Base-by-base conservation (phyloP, 2,113 vertebrate genomes). In the Peromyscus maniculatus region DNA sequence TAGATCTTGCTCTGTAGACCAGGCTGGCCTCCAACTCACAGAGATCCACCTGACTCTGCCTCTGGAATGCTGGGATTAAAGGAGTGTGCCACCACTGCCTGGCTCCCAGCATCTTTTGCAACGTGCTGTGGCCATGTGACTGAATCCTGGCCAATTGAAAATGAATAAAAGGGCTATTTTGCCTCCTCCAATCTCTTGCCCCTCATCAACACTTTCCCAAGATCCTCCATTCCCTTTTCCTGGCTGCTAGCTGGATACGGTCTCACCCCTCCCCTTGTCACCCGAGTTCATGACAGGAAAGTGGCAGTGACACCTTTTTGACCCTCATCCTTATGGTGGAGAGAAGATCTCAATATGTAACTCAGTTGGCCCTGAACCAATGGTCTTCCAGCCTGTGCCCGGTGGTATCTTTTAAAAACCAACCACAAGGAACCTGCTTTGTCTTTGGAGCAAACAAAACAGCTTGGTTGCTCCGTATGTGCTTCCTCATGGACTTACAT, bases 371-470 rank as follows among this genome's bases (percentile, higher is more conserved):
- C 82, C 57, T 84, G 82, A 84, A 64, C 24, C 64, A 13, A 8
- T 26, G 55, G 22, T 28, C 82, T 26, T 86, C 82, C 59, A 43
- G 22, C 6, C 59, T 43, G n/a, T 17, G 59, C 26, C 43, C 21
- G 26, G 26, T 21, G 16, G 28, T 28, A 49, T 67, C 39, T 67
- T 33, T 66, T 21, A 43, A 87, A 26, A 55, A 71, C 62, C 66
- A 59, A 24, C 72, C 72, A 75, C n/a, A 75, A 75, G 43, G 78
- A 91, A 74, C 39, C 49, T 1, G 3, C 87, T 67, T 83, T 96
- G 36, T 91, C 74, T 96, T 59, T 87, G 66, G 86, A 96, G 55
- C 75, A 83, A 82, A 67, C 33, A 72, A 12, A 89, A 49, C 83
- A 49, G 3, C 46, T 39, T 43, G 3, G 69, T n/a, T n/a, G 57